phyloP scores from a whole-genome alignment of 2,113 vertebrate genomes.

The Zeus faber region DNA sequence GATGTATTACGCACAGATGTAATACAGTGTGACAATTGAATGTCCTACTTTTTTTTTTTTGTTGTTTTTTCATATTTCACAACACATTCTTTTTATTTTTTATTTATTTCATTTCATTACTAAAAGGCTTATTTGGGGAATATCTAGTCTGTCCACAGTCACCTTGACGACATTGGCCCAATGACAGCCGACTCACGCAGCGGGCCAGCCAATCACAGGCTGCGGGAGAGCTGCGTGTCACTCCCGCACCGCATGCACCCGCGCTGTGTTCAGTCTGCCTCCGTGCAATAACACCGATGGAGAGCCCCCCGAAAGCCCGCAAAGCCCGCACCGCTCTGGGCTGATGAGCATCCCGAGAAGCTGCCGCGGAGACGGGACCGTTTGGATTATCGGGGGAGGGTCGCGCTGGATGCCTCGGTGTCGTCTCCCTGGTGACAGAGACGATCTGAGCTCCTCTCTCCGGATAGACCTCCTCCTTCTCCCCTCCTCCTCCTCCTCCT shows the following conservation, averaged over 20 bases:
- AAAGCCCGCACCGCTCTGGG: conserved; percentile 34
- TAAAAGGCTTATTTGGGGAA: conserved; percentile 47
- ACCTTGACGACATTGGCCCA: conserved; percentile 79
- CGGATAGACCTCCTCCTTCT: conserved; percentile 15
- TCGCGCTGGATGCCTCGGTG: conserved; percentile 59
- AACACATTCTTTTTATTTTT: neutral
- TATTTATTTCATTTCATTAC: conserved; percentile 23
- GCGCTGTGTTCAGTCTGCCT: conserved; percentile 63
- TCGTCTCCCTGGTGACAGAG: conserved; percentile 73
- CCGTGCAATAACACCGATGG: conserved; percentile 24
- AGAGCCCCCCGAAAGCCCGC: neutral
- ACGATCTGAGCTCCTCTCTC: conserved; percentile 58
- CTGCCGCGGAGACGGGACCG: neutral
- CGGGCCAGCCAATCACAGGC: conserved; percentile 69
- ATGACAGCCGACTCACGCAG: conserved; percentile 67
- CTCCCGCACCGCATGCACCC: conserved; percentile 56
- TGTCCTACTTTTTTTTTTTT: no score
- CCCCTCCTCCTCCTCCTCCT: no score
- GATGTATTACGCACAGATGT: no score
- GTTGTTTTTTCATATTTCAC: neutral
- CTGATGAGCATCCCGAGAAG: neutral
- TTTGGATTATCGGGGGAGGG: conserved; percentile 27
- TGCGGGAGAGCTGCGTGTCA: conserved; percentile 54
- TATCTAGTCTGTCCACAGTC: conserved; percentile 69
- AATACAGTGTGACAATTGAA: no score